Conservation (phyloP, 2,797 vertebrate genomes). For the Poecilia velifera region DNA sequence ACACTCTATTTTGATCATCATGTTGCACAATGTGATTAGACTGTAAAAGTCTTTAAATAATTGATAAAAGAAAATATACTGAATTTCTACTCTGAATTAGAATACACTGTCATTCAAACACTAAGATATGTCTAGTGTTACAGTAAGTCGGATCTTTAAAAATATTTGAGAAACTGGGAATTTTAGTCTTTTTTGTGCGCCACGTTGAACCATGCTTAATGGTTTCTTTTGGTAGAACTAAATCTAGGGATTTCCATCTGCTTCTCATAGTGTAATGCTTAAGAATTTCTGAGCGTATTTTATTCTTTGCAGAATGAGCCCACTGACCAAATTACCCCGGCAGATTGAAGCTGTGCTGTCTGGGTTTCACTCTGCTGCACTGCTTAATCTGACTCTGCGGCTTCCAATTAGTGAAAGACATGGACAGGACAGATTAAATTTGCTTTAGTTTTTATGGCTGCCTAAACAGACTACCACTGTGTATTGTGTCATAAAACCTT, state of each 20-base stretch:
- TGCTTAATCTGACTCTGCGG: slow-evolving; percentile 65
- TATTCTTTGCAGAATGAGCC: slow-evolving; percentile 43
- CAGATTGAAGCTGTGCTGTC: slow-evolving; percentile 64
- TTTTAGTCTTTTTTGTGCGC: not conserved
- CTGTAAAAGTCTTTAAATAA: not conserved
- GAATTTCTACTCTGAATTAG: not conserved
- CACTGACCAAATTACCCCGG: slow-evolving; percentile 63
- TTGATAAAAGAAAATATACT: not conserved
- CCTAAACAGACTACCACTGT: slow-evolving; percentile 37
- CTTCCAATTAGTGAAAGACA: slow-evolving; percentile 60
- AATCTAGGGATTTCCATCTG: not conserved
- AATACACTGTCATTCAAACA: not conserved
- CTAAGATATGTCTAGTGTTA: not conserved
- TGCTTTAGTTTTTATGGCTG: slow-evolving; percentile 49
- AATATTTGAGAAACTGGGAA: not conserved
- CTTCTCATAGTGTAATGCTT: not conserved
- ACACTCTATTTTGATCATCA: not conserved
- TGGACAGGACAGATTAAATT: slow-evolving; percentile 59
- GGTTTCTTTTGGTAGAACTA: not conserved
- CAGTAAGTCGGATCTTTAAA: not conserved
- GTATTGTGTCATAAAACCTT: slow-evolving; percentile 19
- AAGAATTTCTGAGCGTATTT: not conserved
- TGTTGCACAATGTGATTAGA: not conserved
- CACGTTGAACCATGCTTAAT: not conserved
- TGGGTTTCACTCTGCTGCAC: slow-evolving; percentile 49